A percentile compares a stretch with the other conserved stretches of the same genome.
Evolutionary conservation across 2,113 vertebrate species (phyloP).

Genomic region (Lichenostomus cassidix): DNA sequence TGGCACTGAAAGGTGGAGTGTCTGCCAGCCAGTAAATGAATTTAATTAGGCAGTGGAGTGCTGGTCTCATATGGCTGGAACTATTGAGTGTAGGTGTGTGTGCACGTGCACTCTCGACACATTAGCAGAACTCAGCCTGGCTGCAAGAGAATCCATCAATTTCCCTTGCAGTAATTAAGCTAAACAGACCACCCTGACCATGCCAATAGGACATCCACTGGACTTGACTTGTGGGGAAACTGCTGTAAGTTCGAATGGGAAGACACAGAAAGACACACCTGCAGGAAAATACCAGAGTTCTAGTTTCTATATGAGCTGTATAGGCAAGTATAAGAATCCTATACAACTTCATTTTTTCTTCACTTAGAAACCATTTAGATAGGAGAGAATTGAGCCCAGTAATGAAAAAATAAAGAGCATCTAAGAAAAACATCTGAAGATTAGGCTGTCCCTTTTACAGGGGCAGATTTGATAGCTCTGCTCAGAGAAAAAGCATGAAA

Average conservation of each 20-base stretch:
- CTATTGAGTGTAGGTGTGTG: constrained; percentile 2
- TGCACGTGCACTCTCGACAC: background rate
- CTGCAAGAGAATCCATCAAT: background rate
- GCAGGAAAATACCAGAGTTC: background rate
- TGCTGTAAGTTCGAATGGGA: background rate
- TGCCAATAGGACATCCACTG: background rate
- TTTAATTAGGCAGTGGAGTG: constrained; percentile 43
- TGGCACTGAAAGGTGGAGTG: background rate
- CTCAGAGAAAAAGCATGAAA: background rate
- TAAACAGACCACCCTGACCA: background rate
- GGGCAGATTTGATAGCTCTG: background rate
- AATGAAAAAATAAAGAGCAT: background rate
- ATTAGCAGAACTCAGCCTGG: background rate
- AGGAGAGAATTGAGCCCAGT: background rate
- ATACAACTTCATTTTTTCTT: background rate
- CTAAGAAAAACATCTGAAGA: background rate
- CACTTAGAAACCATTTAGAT: background rate
- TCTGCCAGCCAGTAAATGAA: constrained; percentile 48
- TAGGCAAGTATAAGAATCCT: background rate
- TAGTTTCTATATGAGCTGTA: background rate
- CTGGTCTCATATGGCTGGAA: constrained; percentile 14
- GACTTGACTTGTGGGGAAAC: background rate
- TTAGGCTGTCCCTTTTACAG: background rate
- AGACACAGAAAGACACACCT: background rate
- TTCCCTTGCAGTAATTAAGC: background rate